These are phyloP conservation scores for Drosophila barbarae DNA, from an alignment of 2,888 invertebrate species.

Conservation along the genomic window DNA sequence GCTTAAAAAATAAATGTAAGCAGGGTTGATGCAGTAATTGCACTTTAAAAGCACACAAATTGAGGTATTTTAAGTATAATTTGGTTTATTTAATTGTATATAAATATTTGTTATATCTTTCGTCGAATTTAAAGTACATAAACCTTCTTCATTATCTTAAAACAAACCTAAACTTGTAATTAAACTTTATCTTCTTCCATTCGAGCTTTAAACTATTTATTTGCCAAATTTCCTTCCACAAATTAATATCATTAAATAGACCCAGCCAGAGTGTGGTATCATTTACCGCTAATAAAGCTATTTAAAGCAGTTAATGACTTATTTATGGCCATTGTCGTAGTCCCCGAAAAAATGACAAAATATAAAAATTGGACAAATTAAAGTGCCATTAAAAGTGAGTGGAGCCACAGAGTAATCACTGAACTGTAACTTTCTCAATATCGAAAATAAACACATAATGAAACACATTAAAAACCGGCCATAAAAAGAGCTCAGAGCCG, in stretches of 20 bases:
- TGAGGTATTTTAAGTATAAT: too few relatives aligned
- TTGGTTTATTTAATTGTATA: too few relatives aligned
- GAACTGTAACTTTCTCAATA: conserved; percentile 30
- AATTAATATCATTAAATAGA: conserved; percentile 27
- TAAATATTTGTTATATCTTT: too few relatives aligned
- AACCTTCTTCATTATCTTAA: background rate
- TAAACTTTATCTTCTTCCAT: too few relatives aligned
- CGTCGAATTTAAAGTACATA: background rate
- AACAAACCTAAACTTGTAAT: background rate
- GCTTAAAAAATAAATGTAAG: too few relatives aligned
- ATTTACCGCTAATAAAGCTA: conserved; percentile 64
- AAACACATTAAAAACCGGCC: conserved; percentile 35
- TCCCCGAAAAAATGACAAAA: conserved; percentile 18
- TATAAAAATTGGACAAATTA: conserved; percentile 59
- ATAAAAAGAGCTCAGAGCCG: conserved; percentile 32
- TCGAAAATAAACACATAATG: conserved; percentile 8
- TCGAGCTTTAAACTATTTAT: conserved; percentile 2
- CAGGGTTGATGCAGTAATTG: too few relatives aligned
- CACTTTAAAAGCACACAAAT: background rate
- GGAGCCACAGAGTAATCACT: conserved; percentile 15
- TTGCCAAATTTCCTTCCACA: conserved; percentile 10
- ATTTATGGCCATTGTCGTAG: conserved; percentile 56
- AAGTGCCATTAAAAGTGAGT: conserved; percentile 58
- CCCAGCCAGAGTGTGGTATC: conserved; percentile 41
- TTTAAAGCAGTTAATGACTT: conserved; percentile 69